Evolutionary conservation across 2,113 vertebrate species (phyloP), one percentile per base, ranked within the genome.

Genomic region (Hydropotes inermis): DNA sequence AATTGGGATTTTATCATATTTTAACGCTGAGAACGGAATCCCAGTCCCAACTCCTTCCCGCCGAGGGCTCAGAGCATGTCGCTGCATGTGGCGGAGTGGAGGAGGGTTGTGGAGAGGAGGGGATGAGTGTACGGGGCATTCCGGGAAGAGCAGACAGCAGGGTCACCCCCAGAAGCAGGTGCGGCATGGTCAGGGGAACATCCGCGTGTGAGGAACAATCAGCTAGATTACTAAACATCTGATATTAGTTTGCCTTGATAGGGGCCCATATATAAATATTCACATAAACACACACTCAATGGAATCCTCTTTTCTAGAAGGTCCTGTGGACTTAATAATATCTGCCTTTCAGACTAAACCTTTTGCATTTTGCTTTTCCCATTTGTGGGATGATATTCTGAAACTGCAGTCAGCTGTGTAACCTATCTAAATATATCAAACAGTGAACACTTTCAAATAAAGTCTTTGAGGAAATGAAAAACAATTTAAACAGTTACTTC

Each of bases 171-270:
- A 43, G 39, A 25, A 87, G 43, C 7, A 28, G 39, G 14, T 6
- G n/a, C 28, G 10, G 8, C 2, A 0, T 28, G 12, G 14, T 4
- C 0, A 7, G 47, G 9, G 30, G 8, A 2, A 28, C 1, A 0
- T 17, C 7, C 4, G 14, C 0, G 9, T 19, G 19, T 57, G 50
- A 57, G 47, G n/a, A 11, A 15, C 6, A 4, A 33, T 4, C 4
- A 33, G 58, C 50, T 70, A 25, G 36, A 39, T 58, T 30, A 87
- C 2, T 57, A 36, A 57, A 28, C 64, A 61, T 58, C 30, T 58
- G 1, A 9, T 19, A 58, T 36, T 23, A 33, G 36, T 58, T 11
- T 17, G 19, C 33, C 43, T 19, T n/a, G 1, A 23, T 7, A 58
- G 50, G 52, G 60, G 47, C 6, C 47, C 54, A 47, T 19, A 36